Evolutionary conservation across 2,888 invertebrate species (phyloP), one percentile per base, ranked within the genome.

Genomic region (Biston betularia): DNA sequence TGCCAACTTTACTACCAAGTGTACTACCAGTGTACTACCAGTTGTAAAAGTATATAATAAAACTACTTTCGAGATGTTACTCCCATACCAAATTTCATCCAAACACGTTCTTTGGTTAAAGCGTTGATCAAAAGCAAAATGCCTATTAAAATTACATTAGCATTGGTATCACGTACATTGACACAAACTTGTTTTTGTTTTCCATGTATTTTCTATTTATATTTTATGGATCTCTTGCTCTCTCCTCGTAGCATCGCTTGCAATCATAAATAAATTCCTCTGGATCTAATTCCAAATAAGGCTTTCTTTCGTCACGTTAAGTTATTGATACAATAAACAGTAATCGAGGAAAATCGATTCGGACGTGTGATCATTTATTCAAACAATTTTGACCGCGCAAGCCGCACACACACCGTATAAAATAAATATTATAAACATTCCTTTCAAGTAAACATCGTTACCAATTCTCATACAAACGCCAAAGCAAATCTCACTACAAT

Each of bases 401-500:
- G 33, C 45, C 45, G 46, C 46, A 33, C 14, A 44, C 56, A 45
- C 6, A 46, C 11, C 33, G 45, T 38, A 52, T 40, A n/a, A 35
- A 62, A 55, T 45, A 40, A 52, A 50, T 35, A 56, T 10, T 8
- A 53, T 33, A 48, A 59, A 60, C 35, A 35, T 24, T 49, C 5
- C 49, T 58, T 59, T 42, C 9, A 53, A 14, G 46, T 46, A 52
- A 50, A 63, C 44, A 58, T 46, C 33, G n/a, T 40, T 14, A 3
- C 38, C 45, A 48, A 38, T 52, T 62, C 15, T 44, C 65, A 40
- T 34, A 15, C 11, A 44, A 61, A 35, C 57, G 40, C 40, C 15
- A 52, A 40, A 35, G 38, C 50, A 52, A 61, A 56, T 52, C 38
- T 6, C 15, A 15, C 45, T 57, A 57, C 57, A 42, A 57, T 40